A percentile compares a stretch with the other conserved stretches of the same genome.
phyloP scores from a whole-genome alignment of 2,888 invertebrate species.

The Serripes groenlandicus region DNA sequence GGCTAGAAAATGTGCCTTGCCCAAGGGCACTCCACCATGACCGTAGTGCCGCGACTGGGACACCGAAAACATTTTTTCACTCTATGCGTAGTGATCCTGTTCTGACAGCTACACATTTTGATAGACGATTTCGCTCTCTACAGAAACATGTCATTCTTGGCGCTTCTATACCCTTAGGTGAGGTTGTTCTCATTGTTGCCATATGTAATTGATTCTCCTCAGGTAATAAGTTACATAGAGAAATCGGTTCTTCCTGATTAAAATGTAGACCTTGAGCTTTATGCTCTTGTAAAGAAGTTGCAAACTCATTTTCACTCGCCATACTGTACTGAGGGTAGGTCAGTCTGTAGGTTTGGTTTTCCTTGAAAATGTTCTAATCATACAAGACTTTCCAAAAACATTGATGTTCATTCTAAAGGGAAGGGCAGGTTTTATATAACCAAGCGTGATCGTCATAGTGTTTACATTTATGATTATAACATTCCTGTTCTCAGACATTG shows the following conservation, averaged over 20 bases:
- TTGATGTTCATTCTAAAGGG: neutral
- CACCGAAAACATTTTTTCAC: constrained; percentile 18
- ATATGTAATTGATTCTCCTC: too few species aligned
- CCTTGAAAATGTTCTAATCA: neutral
- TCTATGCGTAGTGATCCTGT: constrained; percentile 43
- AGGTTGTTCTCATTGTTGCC: too few species aligned
- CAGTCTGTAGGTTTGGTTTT: constrained; percentile 28
- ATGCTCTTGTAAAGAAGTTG: neutral
- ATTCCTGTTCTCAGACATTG: constrained; percentile 40
- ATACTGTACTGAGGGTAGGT: neutral
- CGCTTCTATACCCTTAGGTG: constrained; percentile 29
- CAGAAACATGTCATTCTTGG: constrained; percentile 42
- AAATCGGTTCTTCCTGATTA: neutral
- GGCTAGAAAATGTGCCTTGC: too few species aligned
- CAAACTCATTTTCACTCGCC: neutral
- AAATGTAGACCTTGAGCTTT: neutral
- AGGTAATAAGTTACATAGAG: constrained; percentile 38
- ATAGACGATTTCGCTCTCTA: constrained; percentile 38
- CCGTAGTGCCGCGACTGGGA: too few species aligned
- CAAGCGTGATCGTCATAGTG: neutral
- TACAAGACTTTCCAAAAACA: neutral
- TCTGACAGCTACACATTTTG: constrained; percentile 52
- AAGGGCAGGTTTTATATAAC: constrained; percentile 48
- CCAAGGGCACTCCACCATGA: too few species aligned
- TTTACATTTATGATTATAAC: constrained; percentile 43